Base-by-base conservation (phyloP, 2,888 invertebrate genomes). In the Orchesella flavescens region DNA sequence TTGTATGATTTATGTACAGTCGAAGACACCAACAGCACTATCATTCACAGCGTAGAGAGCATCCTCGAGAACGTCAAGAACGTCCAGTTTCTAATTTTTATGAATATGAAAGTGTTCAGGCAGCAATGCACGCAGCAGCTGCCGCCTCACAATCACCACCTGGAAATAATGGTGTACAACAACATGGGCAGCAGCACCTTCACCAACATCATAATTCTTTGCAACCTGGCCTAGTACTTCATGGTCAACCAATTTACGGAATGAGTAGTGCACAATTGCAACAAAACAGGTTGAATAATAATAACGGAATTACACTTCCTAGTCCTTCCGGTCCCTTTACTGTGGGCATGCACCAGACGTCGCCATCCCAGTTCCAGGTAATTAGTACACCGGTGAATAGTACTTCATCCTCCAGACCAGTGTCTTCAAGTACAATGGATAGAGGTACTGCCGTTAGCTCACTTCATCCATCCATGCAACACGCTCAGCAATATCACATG, bases 81-180 rank as follows among this genome's bases (percentile, higher is more conserved):
- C 92, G 95, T 19, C 95, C 95, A 5, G 93, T 94, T 85, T 95
- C 95, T 84, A 95, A 95, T 91, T 95, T 94, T 90, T 95, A 95
- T 90, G 95, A 96, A 90, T 95, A 95, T 90, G 95, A 95, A 90
- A 94, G 93, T 87, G 93, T 94, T 73, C 87, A 88, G 74, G 87
- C 87, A 74, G 83, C 85, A 44, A 85, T 83, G 82, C 82, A 85
- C 69, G 74, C 82, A 65, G 61, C 80, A 61, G 73, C 81, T 68
- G 66, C 66, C 19, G 57, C 86, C 19, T 66, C 78, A 59, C 73
- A 73, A 44, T 73, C 83, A 78, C 73, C 83, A 43, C 74, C 74
- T 46, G 68, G 61, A n/a, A 44, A 61, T 24, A 63, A 43, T 57
- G 3, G 15, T 44, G 10, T n/a, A 34, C 83, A 81, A 19, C 86